Base-by-base conservation (phyloP, 2,797 vertebrate species). In the Champsocephalus gunnari region DNA sequence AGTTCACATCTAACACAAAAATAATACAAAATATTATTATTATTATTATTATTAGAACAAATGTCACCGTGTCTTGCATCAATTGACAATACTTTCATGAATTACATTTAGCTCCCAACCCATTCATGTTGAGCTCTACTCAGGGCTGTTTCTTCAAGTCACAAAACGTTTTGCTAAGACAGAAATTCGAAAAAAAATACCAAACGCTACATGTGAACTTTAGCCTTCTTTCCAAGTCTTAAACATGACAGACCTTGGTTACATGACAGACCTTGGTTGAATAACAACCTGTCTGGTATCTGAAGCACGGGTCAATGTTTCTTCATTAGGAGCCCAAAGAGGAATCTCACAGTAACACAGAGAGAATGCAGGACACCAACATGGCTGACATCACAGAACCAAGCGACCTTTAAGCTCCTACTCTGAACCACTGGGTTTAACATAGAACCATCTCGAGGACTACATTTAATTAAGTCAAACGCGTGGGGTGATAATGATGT, bases 291-390 rank as follows among this genome's bases (percentile, higher is more conserved):
- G 61, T 83, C 1, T 73, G 61, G 68, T 62, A 58, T 79, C 53
- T 77, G 64, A 84, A 24, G n/a, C 71, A 43, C 28, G 9, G 24
- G 50, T 57, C 49, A n/a, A 17, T 7, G 72, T 66, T 47, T 61
- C 77, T 83, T 90, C 84, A 88, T 90, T 88, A 87, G 63, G 32
- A 79, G 43, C 67, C 19, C 77, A 45, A 48, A 76, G 81, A 85
- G 85, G 87, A 92, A 94, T 92, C 70, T 93, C 51, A 83, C 90
- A 92, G 73, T 48, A 55, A 44, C 44, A 69, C 51, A 47, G 4
- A 56, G 61, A 79, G 64, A 47, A 92, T 76, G 77, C 68, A 57
- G 43, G 34, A 2, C 48, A 50, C n/a, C 43, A 41, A 51, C 28
- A 38, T 21, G 1, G 10, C 58, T 41, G 53, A 48, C 12, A 5